Evolutionary conservation across 2,888 invertebrate genomes (phyloP).

Genomic region (Pristionchus entomophagus): DNA sequence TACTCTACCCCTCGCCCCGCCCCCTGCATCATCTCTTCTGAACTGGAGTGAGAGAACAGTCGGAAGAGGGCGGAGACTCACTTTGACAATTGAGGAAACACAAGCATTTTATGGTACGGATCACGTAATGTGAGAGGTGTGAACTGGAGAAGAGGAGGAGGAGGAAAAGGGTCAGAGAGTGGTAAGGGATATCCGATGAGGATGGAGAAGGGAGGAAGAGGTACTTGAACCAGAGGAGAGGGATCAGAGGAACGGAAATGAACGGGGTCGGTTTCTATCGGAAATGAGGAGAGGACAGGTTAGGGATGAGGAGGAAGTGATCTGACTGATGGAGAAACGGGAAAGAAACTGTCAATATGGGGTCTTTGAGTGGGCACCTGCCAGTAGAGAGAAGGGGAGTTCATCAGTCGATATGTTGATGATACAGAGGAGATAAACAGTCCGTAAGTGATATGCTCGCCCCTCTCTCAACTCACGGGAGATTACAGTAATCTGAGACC

Average conservation of each 20-base stretch:
- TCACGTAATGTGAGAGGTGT: background rate
- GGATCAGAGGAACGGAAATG: slow-evolving; percentile 25
- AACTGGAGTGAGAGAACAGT: slow-evolving; percentile 6
- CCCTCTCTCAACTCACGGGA: background rate
- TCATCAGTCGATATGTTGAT: background rate
- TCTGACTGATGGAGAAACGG: too few relatives aligned
- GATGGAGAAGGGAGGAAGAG: background rate
- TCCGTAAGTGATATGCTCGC: slow-evolving; percentile 2
- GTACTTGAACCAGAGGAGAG: slow-evolving; percentile 24
- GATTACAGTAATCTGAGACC: slow-evolving; percentile 37
- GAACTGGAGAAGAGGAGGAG: background rate
- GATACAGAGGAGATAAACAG: background rate
- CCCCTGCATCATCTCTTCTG: background rate
- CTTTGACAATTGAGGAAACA: background rate
- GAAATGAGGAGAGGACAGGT: slow-evolving; percentile 36
- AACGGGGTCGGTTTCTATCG: background rate
- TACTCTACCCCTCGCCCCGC: slow-evolving; percentile 17
- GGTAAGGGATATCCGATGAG: background rate
- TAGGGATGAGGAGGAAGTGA: background rate
- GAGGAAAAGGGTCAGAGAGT: background rate
- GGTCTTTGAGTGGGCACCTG: background rate
- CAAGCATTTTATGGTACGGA: slow-evolving; percentile 20
- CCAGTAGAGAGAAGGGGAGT: background rate
- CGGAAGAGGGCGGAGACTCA: background rate
- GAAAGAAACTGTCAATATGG: background rate